A percentile compares a stretch with the other conserved stretches of the same genome.
Evolutionary conservation across 2,888 invertebrate genomes (phyloP).

Genomic region (Exephanes ischioxanthus): DNA sequence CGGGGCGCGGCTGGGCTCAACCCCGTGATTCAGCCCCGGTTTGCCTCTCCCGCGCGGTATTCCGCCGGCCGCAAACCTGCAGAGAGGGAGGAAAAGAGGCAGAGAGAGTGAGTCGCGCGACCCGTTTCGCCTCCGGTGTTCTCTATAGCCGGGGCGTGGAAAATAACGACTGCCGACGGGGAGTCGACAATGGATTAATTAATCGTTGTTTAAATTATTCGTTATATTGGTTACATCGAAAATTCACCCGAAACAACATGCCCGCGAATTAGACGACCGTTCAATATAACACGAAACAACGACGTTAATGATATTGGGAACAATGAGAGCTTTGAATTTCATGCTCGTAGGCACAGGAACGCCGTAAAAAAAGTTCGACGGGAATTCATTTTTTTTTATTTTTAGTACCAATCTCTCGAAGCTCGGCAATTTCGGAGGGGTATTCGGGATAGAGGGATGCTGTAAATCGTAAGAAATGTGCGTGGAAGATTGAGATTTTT

Average conservation of each 20-base stretch:
- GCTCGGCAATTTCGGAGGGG: neutral
- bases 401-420: neutral
- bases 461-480: neutral
- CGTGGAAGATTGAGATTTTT: neutral
- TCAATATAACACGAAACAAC: neutral
- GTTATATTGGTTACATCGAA: constrained; percentile 29
- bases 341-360: neutral
- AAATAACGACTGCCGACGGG: neutral
- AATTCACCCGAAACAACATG: constrained; percentile 22
- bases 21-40: constrained; percentile 30
- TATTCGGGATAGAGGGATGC: neutral
- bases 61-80: neutral
- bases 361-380: neutral
- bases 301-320: neutral
- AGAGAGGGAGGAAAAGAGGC: too few species aligned
- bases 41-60: neutral
- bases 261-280: neutral
- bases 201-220: constrained; percentile 60
- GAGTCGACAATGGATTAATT: constrained; percentile 53
- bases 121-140: constrained; percentile 9
- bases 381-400: neutral
- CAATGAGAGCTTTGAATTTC: neutral
- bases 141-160: neutral
- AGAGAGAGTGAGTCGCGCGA: neutral
- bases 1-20: constrained; percentile 35